phyloP scores from a whole-genome alignment of 2,797 vertebrate species.

The Scarus forsteni region DNA sequence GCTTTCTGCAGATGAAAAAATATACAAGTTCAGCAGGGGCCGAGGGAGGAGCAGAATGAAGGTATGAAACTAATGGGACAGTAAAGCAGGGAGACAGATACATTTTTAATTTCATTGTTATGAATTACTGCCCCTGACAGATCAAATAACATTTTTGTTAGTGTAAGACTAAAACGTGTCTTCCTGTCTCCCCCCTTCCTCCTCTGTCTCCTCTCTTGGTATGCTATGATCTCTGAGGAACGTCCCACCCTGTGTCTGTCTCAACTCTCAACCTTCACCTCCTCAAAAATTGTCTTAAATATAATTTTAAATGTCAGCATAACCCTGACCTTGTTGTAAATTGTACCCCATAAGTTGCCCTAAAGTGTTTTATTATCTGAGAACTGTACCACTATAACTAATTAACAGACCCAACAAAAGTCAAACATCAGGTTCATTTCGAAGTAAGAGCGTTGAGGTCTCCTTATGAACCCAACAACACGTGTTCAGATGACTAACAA shows the following conservation, averaged over 20 bases:
- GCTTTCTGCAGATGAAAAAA: constrained; percentile 20
- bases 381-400: neutral
- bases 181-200: constrained; percentile 53
- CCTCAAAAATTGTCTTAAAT: constrained; percentile 30
- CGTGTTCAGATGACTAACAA: constrained; percentile 56
- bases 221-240: constrained; percentile 59
- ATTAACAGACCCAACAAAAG: constrained; percentile 18
- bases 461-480: constrained; percentile 38
- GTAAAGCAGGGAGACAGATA: constrained; percentile 47
- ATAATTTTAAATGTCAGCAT: constrained; percentile 7
- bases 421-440: constrained; percentile 38
- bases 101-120: constrained; percentile 59
- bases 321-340: constrained; percentile 23
- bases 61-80: constrained; percentile 54
- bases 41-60: constrained; percentile 55
- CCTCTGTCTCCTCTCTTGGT: constrained; percentile 44
- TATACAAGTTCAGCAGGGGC: constrained; percentile 1
- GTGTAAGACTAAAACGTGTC: constrained; percentile 59
- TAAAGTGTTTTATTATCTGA: constrained; percentile 8
- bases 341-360: neutral
- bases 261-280: constrained; percentile 59
- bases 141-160: constrained; percentile 74
- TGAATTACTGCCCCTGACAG: constrained; percentile 67
- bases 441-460: constrained; percentile 5
- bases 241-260: constrained; percentile 43